phyloP scores from a whole-genome alignment of 2,797 vertebrate genomes.

The Sebastes flavidus region DNA sequence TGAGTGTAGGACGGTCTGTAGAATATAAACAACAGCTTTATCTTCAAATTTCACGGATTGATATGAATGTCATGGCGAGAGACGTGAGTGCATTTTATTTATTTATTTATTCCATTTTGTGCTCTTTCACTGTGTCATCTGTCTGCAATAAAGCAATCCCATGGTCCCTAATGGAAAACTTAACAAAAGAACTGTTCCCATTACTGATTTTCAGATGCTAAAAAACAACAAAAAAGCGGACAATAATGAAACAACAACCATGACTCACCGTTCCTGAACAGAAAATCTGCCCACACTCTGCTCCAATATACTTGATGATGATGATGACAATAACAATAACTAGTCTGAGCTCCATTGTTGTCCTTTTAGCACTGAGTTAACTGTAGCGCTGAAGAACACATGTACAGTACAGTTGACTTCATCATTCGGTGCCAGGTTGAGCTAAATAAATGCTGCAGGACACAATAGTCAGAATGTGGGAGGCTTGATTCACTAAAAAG shows the following conservation, averaged over 20 bases:
- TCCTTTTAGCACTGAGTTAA: not conserved
- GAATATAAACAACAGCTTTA: not conserved
- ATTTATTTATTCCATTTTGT: not conserved
- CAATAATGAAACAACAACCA: not conserved
- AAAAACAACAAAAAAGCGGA: not conserved
- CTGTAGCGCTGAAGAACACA: not conserved
- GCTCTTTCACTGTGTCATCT: not conserved
- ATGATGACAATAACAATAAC: not conserved
- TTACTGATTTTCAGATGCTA: not conserved
- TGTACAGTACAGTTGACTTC: not conserved
- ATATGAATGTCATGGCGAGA: not conserved
- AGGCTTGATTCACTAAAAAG: constrained; percentile 28
- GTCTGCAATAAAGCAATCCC: not conserved
- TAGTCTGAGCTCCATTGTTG: not conserved
- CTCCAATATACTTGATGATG: not conserved
- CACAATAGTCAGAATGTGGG: constrained; percentile 23
- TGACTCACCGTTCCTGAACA: constrained; percentile 31
- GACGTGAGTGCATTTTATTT: not conserved
- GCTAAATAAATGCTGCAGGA: constrained; percentile 6
- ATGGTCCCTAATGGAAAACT: not conserved
- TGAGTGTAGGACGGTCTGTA: not conserved
- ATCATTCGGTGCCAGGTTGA: not conserved
- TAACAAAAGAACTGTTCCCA: not conserved
- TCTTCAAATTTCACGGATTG: constrained; percentile 7
- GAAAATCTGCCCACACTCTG: constrained; percentile 30